Percentiles rank a stretch among this genome's conserved stretches.
phyloP scores from a whole-genome alignment of 2,113 vertebrate genomes.

The Pseudorasbora parva region DNA sequence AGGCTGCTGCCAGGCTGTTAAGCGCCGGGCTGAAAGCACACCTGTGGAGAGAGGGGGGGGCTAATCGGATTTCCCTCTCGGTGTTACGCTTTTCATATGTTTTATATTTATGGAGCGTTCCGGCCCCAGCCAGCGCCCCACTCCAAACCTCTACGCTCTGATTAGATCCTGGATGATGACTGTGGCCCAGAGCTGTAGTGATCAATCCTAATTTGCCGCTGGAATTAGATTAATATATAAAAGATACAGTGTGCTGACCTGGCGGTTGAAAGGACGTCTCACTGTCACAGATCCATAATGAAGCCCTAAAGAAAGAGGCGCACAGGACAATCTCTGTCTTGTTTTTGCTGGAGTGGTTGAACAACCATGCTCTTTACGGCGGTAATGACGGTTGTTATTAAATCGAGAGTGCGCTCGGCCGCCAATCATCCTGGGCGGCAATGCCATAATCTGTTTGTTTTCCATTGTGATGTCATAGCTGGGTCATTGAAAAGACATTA shows the following conservation, averaged over 20 bases:
- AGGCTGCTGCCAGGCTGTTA: conserved; percentile 54
- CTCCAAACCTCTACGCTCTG: conserved; percentile 54
- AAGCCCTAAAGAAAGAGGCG: conserved; percentile 26
- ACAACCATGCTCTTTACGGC: background rate
- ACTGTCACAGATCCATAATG: conserved; percentile 50
- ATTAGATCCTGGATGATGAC: conserved; percentile 77
- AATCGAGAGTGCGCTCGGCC: conserved; percentile 27
- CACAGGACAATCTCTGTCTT: conserved; percentile 28
- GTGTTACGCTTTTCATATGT: conserved; percentile 73
- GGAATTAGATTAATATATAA: conserved; percentile 77
- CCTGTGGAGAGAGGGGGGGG: conserved; percentile 70
- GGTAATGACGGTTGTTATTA: conserved; percentile 37
- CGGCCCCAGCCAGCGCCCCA: conserved; percentile 68
- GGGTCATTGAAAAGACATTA: conserved; percentile 12
- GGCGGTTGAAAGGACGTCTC: conserved; percentile 69
- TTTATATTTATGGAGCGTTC: conserved; percentile 80
- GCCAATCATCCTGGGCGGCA: conserved; percentile 29
- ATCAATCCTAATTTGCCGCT: conserved; percentile 79
- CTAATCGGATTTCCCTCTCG: conserved; percentile 70
- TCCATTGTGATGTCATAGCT: conserved; percentile 35
- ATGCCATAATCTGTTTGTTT: conserved; percentile 33
- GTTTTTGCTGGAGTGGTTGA: conserved; percentile 17
- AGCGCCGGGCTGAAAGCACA: conserved; percentile 73
- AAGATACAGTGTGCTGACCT: conserved; percentile 70
- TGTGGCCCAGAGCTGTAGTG: conserved; percentile 72